phyloP scores from a whole-genome alignment of 2,113 vertebrate species.

The Lophius piscatorius region DNA sequence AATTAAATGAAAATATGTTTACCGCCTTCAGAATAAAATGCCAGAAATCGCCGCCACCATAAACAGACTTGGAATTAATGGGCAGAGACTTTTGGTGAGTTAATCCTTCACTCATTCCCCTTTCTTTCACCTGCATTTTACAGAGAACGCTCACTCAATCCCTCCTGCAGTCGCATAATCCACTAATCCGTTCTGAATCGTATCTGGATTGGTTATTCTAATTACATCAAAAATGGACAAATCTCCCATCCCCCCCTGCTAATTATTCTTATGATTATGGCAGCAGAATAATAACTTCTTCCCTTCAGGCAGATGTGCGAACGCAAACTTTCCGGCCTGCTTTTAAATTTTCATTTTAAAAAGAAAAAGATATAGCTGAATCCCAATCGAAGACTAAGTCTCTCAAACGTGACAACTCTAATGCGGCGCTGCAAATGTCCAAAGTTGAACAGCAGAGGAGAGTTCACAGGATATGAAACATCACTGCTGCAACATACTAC shows the following conservation, averaged over 20 bases:
- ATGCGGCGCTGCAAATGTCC: too few relatives aligned
- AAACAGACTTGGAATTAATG: constrained; percentile 77
- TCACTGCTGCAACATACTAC: too few relatives aligned
- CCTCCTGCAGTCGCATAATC: not conserved
- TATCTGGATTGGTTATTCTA: constrained; percentile 29
- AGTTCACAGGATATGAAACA: too few relatives aligned
- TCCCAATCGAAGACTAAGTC: too few relatives aligned
- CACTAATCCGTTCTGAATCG: constrained; percentile 13
- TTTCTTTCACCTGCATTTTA: constrained; percentile 4
- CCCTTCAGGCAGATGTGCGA: constrained; percentile 10
- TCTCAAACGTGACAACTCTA: too few relatives aligned
- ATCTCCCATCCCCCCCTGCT: constrained; percentile 15
- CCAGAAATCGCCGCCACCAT: constrained; percentile 74
- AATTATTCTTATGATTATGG: constrained; percentile 22
- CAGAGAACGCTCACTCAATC: not conserved
- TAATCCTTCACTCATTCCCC: not conserved
- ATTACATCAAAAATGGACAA: constrained; percentile 33
- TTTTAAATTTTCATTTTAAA: too few relatives aligned
- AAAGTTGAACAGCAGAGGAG: too few relatives aligned
- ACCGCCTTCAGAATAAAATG: constrained; percentile 79
- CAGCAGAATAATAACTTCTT: constrained; percentile 24
- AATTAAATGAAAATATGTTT: constrained; percentile 10
- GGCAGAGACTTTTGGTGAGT: constrained; percentile 84
- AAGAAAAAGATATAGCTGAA: too few relatives aligned
- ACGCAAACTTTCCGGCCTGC: too few relatives aligned